phyloP scores from a whole-genome alignment of 2,888 invertebrate species.

The Beris chalybata region DNA sequence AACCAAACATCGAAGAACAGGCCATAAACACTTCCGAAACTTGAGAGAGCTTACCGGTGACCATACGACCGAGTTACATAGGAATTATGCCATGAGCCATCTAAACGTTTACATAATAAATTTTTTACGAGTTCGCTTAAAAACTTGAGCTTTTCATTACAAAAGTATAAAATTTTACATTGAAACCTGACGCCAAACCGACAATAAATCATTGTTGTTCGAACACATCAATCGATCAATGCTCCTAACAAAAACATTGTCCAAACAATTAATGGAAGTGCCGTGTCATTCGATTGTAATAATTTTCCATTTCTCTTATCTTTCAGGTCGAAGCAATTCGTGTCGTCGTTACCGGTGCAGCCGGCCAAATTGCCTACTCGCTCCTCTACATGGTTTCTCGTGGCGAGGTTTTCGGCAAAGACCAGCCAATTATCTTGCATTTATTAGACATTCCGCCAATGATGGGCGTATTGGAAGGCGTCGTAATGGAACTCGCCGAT shows the following conservation, averaged over 20 bases:
- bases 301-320: conserved; percentile 28
- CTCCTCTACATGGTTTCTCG: conserved; percentile 91
- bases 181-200: not conserved
- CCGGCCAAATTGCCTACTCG: conserved; percentile 98
- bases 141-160: too few species aligned
- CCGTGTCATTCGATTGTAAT: not conserved
- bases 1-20: too few species aligned
- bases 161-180: not conserved
- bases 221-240: not conserved
- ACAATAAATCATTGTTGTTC: too few species aligned
- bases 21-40: too few species aligned
- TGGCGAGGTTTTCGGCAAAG: conserved; percentile 91
- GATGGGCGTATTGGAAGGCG: conserved; percentile 96
- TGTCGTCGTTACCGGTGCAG: conserved; percentile 97
- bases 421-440: conserved; percentile 84
- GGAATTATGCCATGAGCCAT: too few species aligned
- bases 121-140: too few species aligned
- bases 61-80: too few species aligned
- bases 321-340: conserved; percentile 80
- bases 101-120: too few species aligned
- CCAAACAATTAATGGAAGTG: not conserved
- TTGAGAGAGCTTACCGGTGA: too few species aligned
- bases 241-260: conserved; percentile 1
- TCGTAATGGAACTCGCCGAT: conserved; percentile 96
- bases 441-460: conserved; percentile 94